A percentile compares a stretch with the other conserved stretches of the same genome.
Evolutionary conservation across 1,140 invertebrate species (phyloP).

Genomic region (Wasmannia auropunctata): DNA sequence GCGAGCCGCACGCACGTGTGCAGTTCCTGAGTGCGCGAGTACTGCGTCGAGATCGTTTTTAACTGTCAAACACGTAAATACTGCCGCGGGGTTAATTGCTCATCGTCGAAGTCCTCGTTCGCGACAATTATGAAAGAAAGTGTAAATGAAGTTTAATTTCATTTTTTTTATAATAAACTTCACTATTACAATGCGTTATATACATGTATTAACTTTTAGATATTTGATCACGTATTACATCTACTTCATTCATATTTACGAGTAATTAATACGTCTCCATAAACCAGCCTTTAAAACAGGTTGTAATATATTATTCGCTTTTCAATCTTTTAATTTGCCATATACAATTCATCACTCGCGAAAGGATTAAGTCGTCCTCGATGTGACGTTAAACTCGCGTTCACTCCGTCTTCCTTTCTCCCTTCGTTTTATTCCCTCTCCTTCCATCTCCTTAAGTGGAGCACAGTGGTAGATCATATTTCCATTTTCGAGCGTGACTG

Average conservation of each 20-base stretch:
- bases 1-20: background rate
- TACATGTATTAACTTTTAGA: background rate
- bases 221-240: background rate
- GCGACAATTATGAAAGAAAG: background rate
- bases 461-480: background rate
- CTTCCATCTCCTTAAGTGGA: background rate
- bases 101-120: background rate
- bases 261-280: background rate
- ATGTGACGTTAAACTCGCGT: constrained; percentile 14
- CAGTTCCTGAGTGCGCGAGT: background rate
- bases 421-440: background rate
- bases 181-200: background rate
- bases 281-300: background rate
- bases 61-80: background rate
- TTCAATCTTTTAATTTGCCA: background rate
- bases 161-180: background rate
- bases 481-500: constrained; percentile 38
- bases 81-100: background rate
- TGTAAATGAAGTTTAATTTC: background rate
- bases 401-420: background rate
- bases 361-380: constrained; percentile 18
- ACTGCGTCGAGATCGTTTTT: background rate
- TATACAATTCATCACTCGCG: background rate
- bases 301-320: background rate
- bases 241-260: background rate